Evolutionary conservation across 2,888 invertebrate species (phyloP), one percentile per base, ranked within the genome.

Genomic region (Thera britannica): DNA sequence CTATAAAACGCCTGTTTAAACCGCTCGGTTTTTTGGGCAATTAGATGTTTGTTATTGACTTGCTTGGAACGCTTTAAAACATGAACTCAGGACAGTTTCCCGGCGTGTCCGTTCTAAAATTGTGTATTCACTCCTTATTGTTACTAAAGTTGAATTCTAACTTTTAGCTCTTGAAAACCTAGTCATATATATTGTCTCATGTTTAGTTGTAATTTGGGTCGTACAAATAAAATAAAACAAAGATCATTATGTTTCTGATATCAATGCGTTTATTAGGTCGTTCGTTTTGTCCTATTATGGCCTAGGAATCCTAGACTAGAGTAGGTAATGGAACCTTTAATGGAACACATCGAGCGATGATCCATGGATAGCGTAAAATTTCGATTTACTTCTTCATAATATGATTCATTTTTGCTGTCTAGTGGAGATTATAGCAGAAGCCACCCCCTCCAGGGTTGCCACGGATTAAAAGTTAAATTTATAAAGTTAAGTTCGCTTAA

Each of bases 371-470:
- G 44, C 44, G 9, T 46, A 46, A 46, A 23, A 7, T 46, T 46
- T 9, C 6, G 6, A 9, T 46, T 9, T 9, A 9, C 7, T 9
- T 46, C 9, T 46, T 46, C 44, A 9, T 46, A 46, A 9, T 46
- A 46, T 9, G 44, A 46, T 46, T 46, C 55, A 56, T 38, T 48
- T 58, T 49, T 56, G 38, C 9, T 62, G 51, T 66, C 57, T 66
- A 61, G 52, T n/a, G 58, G 23, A 54, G 62, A 54, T 48, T 57
- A 58, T 12, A 54, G 62, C 5, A 67, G 54, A 48, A 52, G 9
- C 58, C 58, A 62, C 61, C 57, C 57, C 51, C 36, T 58, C 54
- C 54, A 67, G 58, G 62, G 67, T 62, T 67, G 62, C 38, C 62
- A 54, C 48, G 23, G 9, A 2, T 55, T 36, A 4, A 54, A 62